phyloP scores from a whole-genome alignment of 2,888 invertebrate genomes.

The Siphonodentalium dalli region DNA sequence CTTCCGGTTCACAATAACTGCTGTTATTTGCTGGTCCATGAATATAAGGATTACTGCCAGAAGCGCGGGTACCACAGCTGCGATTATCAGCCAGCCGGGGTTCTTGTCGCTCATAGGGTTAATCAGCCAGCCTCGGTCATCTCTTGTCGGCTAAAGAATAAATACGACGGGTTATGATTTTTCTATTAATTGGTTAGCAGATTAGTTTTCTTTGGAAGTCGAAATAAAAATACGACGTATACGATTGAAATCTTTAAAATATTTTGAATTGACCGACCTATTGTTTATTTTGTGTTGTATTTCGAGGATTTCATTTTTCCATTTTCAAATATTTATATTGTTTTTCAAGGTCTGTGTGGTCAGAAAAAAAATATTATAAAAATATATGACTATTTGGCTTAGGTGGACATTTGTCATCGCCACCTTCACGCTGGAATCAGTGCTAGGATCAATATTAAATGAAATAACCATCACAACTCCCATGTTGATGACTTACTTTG shows the following conservation, averaged over 20 bases:
- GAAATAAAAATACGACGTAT: too few relatives aligned
- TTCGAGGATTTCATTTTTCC: too few relatives aligned
- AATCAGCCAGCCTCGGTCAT: conserved; percentile 53
- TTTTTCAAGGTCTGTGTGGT: not conserved
- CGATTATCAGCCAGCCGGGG: conserved; percentile 82
- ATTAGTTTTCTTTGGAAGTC: too few relatives aligned
- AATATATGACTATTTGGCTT: too few relatives aligned
- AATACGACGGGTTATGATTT: too few relatives aligned
- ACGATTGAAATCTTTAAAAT: too few relatives aligned
- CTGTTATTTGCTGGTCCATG: conserved; percentile 99
- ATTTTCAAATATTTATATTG: too few relatives aligned
- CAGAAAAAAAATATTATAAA: too few relatives aligned
- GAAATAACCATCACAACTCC: not conserved
- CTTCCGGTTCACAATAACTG: conserved; percentile 96
- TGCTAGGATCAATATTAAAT: not conserved
- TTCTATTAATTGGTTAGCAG: too few relatives aligned
- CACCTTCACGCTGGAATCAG: not conserved
- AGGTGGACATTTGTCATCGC: too few relatives aligned
- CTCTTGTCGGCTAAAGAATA: conserved; percentile 44
- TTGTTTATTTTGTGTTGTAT: too few relatives aligned
- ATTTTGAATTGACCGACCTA: too few relatives aligned
- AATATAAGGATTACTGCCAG: conserved; percentile 96
- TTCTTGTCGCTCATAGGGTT: conserved; percentile 50
- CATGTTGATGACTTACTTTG: conserved; percentile 36
- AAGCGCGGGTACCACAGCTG: conserved; percentile 86